phyloP scores from a whole-genome alignment of 2,797 vertebrate genomes.

The Hyperoplus immaculatus region DNA sequence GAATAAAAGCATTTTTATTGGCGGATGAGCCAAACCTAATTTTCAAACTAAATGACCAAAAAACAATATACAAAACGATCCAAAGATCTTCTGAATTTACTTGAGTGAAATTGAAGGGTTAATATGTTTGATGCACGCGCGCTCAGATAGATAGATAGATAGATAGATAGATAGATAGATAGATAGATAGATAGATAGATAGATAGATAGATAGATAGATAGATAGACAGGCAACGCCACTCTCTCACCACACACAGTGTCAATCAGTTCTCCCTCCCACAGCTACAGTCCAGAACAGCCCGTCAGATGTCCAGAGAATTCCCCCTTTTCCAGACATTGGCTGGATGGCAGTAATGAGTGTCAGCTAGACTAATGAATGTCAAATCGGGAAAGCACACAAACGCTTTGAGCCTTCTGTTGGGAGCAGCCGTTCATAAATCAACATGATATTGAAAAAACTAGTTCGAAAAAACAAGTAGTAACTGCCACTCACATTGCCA shows the following conservation, averaged over 20 bases:
- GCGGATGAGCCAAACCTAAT: too few species aligned
- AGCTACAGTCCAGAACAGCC: constrained; percentile 2
- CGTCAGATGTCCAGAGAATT: constrained; percentile 25
- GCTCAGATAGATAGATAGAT: too few species aligned
- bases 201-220: too few species aligned
- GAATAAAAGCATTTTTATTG: too few species aligned
- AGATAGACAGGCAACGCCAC: not conserved
- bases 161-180: too few species aligned
- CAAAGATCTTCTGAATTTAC: too few species aligned
- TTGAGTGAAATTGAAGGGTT: too few species aligned
- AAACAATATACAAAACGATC: too few species aligned
- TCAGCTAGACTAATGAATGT: constrained; percentile 64
- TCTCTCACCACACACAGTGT: not conserved
- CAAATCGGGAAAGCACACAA: constrained; percentile 39
- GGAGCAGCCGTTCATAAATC: constrained; percentile 9
- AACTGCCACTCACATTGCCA: not conserved
- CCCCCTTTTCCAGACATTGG: constrained; percentile 6
- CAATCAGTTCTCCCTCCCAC: not conserved
- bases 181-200: too few species aligned
- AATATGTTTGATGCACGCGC: too few species aligned
- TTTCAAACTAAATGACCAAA: too few species aligned
- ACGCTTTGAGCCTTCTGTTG: constrained; percentile 2
- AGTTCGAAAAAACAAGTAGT: not conserved
- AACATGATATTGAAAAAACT: not conserved
- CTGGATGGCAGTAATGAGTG: constrained; percentile 57